Base-by-base conservation (phyloP, 2,113 vertebrate genomes). In the Callocephalon fimbriatum region DNA sequence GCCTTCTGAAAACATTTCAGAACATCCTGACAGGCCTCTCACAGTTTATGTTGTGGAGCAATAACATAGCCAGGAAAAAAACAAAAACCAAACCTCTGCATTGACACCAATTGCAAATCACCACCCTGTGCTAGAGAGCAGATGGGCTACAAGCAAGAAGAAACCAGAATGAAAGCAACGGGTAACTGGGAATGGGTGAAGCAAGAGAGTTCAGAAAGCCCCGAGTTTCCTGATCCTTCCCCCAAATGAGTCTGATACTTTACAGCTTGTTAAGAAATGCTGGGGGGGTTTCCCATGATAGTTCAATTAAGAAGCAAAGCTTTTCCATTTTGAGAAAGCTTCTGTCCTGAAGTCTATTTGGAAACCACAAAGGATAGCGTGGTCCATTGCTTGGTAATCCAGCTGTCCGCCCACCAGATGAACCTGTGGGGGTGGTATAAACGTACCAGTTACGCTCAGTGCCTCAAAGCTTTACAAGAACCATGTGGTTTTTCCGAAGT, bases 371-470 rank as follows among this genome's bases (percentile, higher is more conserved):
- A 50, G 87, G 48, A 21, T 11, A 51, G 31, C 4, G 12, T 1
- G 12, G 32, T 27, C 66, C 53, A 38, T 0, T 38, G 26, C 17
- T 56, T 65, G 37, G 13, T 35, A 42, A 88, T 44, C 22, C 63
- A 76, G 27, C 48, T 70, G 65, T 65, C 32, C 6, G 15, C 48
- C 32, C 65, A 37, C 8, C 40, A 29, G 26, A 56, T 5, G 4
- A 8, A 26, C 35, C 32, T 32, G 27, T 2, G 2, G 26, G n/a
- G 90, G 27, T 6, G 15, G 38, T n/a, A 61, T 10, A 44, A 72
- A 72, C 0, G 0, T 27, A 31, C 3, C 17, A 10, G 61, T 35
- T 72, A 48, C 21, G 35, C 29, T 40, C 27, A 42, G 0, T 17
- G 25, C 35, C 25, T 63, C 54, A 59, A 62, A 67, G n/a, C 25